These are phyloP conservation scores for Ornithoptera alexandrae DNA, from an alignment of 2,888 invertebrate genomes.

Conservation along the genomic window DNA sequence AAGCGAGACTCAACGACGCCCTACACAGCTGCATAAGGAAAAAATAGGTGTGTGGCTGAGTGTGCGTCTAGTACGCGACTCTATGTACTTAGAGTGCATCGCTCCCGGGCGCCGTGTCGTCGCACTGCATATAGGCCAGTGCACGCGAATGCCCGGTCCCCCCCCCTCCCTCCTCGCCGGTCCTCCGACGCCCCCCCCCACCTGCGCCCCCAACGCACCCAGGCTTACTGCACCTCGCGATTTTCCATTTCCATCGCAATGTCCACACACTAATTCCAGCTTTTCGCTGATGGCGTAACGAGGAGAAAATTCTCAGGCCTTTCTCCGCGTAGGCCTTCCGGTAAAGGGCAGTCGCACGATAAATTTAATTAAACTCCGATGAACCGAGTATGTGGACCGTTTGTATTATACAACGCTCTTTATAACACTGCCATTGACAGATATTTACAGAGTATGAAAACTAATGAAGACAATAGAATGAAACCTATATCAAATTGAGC, in stretches of 20 bases:
- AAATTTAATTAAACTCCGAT: constrained; percentile 21
- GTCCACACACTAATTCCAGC: constrained; percentile 66
- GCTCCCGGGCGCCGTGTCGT: constrained; percentile 79
- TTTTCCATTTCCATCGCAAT: constrained; percentile 77
- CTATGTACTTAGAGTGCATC: constrained; percentile 77
- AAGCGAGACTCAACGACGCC: constrained; percentile 60
- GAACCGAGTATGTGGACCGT: constrained; percentile 21
- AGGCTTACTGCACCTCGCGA: constrained; percentile 57
- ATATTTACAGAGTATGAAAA: neutral
- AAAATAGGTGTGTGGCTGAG: constrained; percentile 67
- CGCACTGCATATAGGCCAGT: constrained; percentile 80
- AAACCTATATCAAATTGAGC: neutral
- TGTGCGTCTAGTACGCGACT: constrained; percentile 72
- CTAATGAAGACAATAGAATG: neutral
- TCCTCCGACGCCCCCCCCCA: constrained; percentile 31
- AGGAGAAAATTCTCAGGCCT: constrained; percentile 64
- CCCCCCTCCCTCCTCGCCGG: constrained; percentile 39
- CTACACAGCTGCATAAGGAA: constrained; percentile 60
- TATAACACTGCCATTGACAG: neutral
- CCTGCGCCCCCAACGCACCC: constrained; percentile 27
- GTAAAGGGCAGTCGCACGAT: constrained; percentile 45
- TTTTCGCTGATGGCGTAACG: constrained; percentile 62
- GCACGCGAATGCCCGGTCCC: constrained; percentile 75
- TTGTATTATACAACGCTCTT: constrained; percentile 10
- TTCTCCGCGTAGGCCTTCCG: constrained; percentile 59